phyloP scores from a whole-genome alignment of 2,797 vertebrate species.

The Forpus xanthops region DNA sequence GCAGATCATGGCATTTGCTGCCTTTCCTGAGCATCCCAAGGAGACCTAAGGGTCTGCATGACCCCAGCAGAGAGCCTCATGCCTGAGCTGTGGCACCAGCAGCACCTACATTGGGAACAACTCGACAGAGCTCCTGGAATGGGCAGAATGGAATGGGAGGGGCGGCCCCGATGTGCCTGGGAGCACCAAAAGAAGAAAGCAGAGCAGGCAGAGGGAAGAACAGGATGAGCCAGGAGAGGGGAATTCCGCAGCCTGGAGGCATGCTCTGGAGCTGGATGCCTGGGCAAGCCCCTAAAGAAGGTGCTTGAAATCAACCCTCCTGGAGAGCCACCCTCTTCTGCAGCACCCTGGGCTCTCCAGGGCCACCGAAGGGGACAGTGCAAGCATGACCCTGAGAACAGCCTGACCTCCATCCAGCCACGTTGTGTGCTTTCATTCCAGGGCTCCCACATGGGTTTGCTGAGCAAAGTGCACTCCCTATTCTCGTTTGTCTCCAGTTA shows the following conservation, averaged over 20 bases:
- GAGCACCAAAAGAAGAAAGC: neutral
- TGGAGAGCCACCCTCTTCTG: neutral
- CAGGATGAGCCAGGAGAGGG: neutral
- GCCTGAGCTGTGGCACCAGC: neutral
- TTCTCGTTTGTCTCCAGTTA: neutral
- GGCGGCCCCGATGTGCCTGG: neutral
- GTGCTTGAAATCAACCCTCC: neutral
- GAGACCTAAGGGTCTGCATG: neutral
- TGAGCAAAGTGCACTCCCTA: neutral
- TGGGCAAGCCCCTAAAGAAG: neutral
- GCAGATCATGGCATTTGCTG: accelerated
- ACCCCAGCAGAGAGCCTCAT: neutral
- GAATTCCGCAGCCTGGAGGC: constrained; percentile 11
- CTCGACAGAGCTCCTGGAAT: neutral
- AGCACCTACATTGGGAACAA: neutral
- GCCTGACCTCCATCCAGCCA: neutral
- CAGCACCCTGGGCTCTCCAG: neutral
- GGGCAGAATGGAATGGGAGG: neutral
- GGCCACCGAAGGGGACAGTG: neutral
- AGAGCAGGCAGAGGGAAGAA: neutral
- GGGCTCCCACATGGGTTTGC: neutral
- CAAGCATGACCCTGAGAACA: neutral
- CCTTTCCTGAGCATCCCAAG: neutral
- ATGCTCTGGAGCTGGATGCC: neutral
- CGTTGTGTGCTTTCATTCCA: no score